A percentile compares a stretch with the other conserved stretches of the same genome.
Evolutionary conservation across 2,797 vertebrate species (phyloP).

Genomic region (Siniperca scherzeri): DNA sequence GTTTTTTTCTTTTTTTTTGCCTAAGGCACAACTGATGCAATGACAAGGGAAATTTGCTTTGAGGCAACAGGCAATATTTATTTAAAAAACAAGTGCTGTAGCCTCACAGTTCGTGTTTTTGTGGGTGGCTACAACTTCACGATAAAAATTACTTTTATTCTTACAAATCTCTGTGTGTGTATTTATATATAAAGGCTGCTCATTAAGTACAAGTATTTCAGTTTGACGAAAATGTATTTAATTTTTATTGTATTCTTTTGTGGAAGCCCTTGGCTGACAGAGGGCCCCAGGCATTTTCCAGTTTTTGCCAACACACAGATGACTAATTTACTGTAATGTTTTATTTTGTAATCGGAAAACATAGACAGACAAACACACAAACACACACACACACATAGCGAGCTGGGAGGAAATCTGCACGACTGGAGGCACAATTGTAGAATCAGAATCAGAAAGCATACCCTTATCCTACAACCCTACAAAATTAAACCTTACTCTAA

Average conservation of each 20-base stretch:
- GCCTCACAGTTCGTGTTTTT: conserved; percentile 14
- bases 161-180: conserved; percentile 2
- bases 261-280: conserved; percentile 1
- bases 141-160: conserved; percentile 10
- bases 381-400: background rate
- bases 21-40: conserved; percentile 51
- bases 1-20: conserved; percentile 16
- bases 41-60: conserved; percentile 15
- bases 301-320: conserved; percentile 42
- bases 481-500: background rate
- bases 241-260: conserved; percentile 28
- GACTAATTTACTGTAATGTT: conserved; percentile 48
- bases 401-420: background rate
- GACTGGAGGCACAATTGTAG: background rate
- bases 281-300: conserved; percentile 19
- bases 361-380: conserved; percentile 1
- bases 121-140: background rate
- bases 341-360: conserved; percentile 44
- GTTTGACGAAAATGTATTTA: conserved; percentile 26
- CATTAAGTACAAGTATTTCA: conserved; percentile 31
- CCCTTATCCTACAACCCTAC: background rate
- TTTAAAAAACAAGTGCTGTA: background rate
- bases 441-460: background rate
- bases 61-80: conserved; percentile 25
- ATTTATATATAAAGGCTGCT: background rate